These are phyloP conservation scores for Cotesia vestalis DNA, from an alignment of 1,140 invertebrate genomes.

Conservation along the genomic window DNA sequence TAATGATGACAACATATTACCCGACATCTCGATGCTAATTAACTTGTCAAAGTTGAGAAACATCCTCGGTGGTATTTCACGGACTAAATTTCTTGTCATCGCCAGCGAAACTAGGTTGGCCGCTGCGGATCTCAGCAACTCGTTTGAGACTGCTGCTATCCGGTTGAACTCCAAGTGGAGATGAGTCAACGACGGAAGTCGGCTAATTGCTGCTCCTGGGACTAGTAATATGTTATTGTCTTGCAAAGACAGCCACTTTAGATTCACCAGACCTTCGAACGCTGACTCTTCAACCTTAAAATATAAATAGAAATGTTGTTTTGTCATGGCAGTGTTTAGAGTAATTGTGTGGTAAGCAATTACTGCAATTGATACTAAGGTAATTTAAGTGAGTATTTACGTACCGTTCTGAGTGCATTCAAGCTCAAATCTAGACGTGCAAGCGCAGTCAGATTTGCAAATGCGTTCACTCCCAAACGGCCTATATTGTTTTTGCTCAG, in stretches of 20 bases:
- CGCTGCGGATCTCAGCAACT: slow-evolving; percentile 74
- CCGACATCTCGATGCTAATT: slow-evolving; percentile 78
- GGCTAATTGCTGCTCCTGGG: slow-evolving; percentile 79
- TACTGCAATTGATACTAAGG: neutral
- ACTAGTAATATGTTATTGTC: slow-evolving; percentile 89
- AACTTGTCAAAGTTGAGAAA: slow-evolving; percentile 82
- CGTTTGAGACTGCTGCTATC: slow-evolving; percentile 84
- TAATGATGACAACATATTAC: slow-evolving; percentile 79
- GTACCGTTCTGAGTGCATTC: slow-evolving; percentile 85
- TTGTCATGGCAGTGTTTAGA: neutral
- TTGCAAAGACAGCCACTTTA: slow-evolving; percentile 82
- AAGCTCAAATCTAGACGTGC: slow-evolving; percentile 83
- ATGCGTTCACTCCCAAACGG: slow-evolving; percentile 81
- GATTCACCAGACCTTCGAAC: slow-evolving; percentile 79
- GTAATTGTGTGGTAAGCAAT: neutral
- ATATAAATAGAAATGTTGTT: slow-evolving; percentile 15
- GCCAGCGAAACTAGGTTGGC: slow-evolving; percentile 70
- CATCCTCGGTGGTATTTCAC: slow-evolving; percentile 81
- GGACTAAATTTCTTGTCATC: slow-evolving; percentile 84
- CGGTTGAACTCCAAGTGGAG: slow-evolving; percentile 87
- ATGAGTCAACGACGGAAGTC: slow-evolving; percentile 76
- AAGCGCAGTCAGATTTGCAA: slow-evolving; percentile 75
- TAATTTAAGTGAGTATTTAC: slow-evolving; percentile 44
- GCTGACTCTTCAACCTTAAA: slow-evolving; percentile 85
- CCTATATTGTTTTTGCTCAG: slow-evolving; percentile 85